Percentiles rank a stretch among this genome's conserved stretches.
These are phyloP conservation scores for Reticulitermes speratus DNA, from an alignment of 1,140 invertebrate genomes.

Conservation along the genomic window DNA sequence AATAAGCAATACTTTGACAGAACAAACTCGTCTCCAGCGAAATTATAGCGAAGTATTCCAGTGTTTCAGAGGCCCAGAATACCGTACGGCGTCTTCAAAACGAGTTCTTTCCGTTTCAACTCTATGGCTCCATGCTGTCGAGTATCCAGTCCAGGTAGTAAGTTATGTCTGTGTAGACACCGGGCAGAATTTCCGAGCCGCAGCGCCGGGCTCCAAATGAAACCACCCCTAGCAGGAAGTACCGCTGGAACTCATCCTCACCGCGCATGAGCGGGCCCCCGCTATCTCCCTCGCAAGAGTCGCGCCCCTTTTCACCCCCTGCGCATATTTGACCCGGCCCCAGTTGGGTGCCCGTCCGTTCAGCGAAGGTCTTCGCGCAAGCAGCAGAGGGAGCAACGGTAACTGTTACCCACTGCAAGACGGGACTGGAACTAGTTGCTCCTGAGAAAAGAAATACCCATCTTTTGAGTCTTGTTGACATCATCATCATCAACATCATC, in stretches of 20 bases:
- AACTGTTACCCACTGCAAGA: constrained; percentile 28
- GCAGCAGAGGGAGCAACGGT: not conserved
- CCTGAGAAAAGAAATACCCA: not conserved
- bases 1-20: no score
- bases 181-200: constrained; percentile 49
- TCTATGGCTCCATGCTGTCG: constrained; percentile 40
- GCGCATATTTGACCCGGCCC: constrained; percentile 41
- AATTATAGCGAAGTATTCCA: no score
- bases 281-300: constrained; percentile 64
- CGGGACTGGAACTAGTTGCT: not conserved
- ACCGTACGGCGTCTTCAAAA: no score
- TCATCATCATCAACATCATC: no score
- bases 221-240: constrained; percentile 63
- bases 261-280: constrained; percentile 65
- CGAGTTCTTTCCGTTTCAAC: no score
- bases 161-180: constrained; percentile 56
- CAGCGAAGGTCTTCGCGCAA: constrained; percentile 14
- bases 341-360: constrained; percentile 3
- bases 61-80: no score
- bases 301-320: constrained; percentile 50
- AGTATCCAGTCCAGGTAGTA: constrained; percentile 56
- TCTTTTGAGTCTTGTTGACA: no score
- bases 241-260: constrained; percentile 43
- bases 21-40: no score
- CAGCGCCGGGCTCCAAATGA: constrained; percentile 65